These are phyloP conservation scores for Himalopsyche tibetana DNA, from an alignment of 2,888 invertebrate genomes.

Conservation along the genomic window DNA sequence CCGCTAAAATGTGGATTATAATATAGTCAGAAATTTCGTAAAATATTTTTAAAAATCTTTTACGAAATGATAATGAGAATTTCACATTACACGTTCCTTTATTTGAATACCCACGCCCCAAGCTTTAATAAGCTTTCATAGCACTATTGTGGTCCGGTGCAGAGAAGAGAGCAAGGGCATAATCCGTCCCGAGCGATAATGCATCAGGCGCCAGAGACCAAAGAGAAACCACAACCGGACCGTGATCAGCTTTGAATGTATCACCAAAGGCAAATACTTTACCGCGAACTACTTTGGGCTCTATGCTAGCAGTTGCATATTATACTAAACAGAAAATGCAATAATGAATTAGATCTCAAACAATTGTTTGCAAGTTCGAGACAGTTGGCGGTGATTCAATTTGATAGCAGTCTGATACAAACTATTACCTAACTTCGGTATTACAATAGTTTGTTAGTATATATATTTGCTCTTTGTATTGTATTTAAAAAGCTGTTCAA, in stretches of 20 bases:
- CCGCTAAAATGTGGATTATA: too few species aligned
- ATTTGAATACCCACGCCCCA: not conserved
- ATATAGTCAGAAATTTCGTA: too few species aligned
- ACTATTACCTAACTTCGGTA: too few species aligned
- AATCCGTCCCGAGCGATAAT: constrained; percentile 38
- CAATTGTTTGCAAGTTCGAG: too few species aligned
- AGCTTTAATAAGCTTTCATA: constrained; percentile 34
- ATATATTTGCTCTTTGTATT: too few species aligned
- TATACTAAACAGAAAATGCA: constrained; percentile 3
- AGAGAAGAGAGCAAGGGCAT: not conserved
- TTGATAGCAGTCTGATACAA: too few species aligned
- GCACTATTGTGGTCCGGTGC: not conserved
- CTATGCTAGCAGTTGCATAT: constrained; percentile 6
- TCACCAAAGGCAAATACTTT: constrained; percentile 23
- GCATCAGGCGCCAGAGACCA: constrained; percentile 35
- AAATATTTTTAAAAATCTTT: too few species aligned
- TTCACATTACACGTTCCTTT: not conserved
- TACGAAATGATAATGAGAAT: not conserved
- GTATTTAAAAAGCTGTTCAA: too few species aligned
- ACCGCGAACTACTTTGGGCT: constrained; percentile 14
- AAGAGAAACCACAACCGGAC: not conserved
- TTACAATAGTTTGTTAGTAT: too few species aligned
- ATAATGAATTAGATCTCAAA: constrained; percentile 24
- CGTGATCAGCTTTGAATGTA: constrained; percentile 37
- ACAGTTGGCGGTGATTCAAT: too few species aligned